A percentile compares a stretch with the other conserved stretches of the same genome.
Evolutionary conservation across 2,797 vertebrate genomes (phyloP).

Genomic region (Eupleurogrammus muticus): DNA sequence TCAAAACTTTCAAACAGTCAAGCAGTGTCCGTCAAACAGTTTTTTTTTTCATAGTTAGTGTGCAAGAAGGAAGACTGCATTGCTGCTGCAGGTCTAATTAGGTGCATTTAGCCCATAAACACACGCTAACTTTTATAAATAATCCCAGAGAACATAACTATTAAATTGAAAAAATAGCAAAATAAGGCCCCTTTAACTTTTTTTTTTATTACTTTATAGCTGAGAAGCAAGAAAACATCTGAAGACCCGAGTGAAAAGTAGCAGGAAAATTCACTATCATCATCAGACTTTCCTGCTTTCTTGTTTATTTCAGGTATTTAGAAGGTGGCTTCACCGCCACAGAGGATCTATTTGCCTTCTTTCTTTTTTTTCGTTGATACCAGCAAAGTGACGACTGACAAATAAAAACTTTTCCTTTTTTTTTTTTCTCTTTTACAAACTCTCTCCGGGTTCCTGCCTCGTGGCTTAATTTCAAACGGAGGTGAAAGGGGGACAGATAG

Average conservation of each 20-base stretch:
- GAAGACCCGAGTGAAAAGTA: neutral
- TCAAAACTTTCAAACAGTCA: too few relatives aligned
- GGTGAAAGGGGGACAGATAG: slow-evolving; percentile 35
- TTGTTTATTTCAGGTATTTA: neutral
- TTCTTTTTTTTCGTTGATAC: neutral
- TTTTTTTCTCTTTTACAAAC: too few relatives aligned
- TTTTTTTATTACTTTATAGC: neutral
- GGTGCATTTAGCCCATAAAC: too few relatives aligned
- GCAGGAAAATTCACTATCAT: neutral
- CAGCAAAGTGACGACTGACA: slow-evolving; percentile 30
- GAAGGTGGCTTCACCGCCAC: neutral
- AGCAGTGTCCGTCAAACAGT: too few relatives aligned
- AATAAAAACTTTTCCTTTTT: slow-evolving; percentile 41
- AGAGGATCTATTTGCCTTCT: neutral
- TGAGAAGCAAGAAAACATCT: neutral
- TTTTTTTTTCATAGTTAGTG: too few relatives aligned
- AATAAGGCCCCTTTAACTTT: too few relatives aligned
- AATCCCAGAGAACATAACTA: too few relatives aligned
- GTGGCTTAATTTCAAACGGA: slow-evolving; percentile 38
- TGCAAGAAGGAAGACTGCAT: too few relatives aligned
- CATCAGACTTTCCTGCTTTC: neutral
- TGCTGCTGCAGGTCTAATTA: too few relatives aligned
- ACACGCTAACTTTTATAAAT: too few relatives aligned
- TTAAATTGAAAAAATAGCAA: too few relatives aligned
- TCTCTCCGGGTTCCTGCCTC: slow-evolving; percentile 1